phyloP scores from a whole-genome alignment of 2,797 vertebrate species.

The Trichosurus vulpecula region DNA sequence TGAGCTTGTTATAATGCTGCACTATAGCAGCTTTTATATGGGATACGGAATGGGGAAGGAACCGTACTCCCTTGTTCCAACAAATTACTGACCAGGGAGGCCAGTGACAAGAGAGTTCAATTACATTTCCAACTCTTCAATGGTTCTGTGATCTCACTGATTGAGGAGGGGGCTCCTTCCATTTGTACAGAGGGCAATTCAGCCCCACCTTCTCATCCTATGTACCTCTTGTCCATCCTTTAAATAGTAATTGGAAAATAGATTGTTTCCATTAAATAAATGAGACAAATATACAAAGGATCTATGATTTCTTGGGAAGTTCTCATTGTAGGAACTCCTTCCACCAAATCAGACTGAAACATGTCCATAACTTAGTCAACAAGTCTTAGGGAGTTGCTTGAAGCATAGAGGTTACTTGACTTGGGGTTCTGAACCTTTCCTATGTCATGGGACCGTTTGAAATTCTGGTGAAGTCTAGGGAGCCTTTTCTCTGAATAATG shows the following conservation, averaged over 20 bases:
- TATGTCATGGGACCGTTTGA: background rate
- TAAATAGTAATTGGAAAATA: background rate
- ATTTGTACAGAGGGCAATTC: background rate
- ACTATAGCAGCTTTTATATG: background rate
- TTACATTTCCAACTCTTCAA: slow-evolving; percentile 13
- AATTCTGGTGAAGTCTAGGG: background rate
- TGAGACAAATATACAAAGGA: background rate
- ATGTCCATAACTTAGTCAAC: background rate
- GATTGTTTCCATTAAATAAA: background rate
- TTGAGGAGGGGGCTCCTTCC: background rate
- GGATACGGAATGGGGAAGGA: background rate
- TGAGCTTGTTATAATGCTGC: slow-evolving; percentile 10
- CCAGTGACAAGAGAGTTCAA: background rate
- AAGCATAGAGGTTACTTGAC: background rate
- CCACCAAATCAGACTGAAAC: background rate
- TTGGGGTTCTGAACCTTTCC: background rate
- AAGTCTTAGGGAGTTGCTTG: background rate
- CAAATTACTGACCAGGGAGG: background rate
- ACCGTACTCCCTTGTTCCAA: slow-evolving; percentile 22
- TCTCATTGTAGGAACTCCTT: background rate
- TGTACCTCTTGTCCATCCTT: background rate
- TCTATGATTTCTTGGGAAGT: background rate
- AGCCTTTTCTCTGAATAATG: background rate
- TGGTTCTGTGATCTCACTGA: background rate
- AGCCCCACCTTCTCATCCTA: background rate